phyloP scores from a whole-genome alignment of 2,888 invertebrate genomes.

The Drosophila flavopinicola region DNA sequence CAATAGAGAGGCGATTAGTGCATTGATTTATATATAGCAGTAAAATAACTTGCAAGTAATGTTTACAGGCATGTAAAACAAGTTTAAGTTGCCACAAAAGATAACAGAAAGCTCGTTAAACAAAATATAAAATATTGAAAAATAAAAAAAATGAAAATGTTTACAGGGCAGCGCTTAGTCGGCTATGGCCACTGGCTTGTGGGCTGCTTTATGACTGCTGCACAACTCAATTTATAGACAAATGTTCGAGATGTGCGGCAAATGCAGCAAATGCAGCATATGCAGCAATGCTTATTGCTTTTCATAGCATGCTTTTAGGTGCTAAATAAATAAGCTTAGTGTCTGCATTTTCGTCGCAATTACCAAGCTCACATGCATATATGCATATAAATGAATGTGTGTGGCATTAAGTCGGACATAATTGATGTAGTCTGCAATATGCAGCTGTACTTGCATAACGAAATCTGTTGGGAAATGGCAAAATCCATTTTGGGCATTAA shows the following conservation, averaged over 20 bases:
- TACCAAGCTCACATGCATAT: constrained; percentile 24
- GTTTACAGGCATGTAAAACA: too few relatives aligned
- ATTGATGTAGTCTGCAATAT: constrained; percentile 23
- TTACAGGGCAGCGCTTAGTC: neutral
- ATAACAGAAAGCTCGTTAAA: too few relatives aligned
- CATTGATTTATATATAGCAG: too few relatives aligned
- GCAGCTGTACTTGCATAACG: constrained; percentile 6
- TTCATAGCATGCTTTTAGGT: constrained; percentile 51
- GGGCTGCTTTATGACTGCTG: constrained; percentile 55
- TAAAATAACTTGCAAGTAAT: too few relatives aligned
- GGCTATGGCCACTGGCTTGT: neutral
- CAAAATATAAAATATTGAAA: too few relatives aligned
- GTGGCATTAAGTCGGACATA: constrained; percentile 23
- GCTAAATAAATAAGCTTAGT: constrained; percentile 58
- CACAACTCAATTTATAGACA: constrained; percentile 51
- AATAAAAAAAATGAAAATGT: neutral
- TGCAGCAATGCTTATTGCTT: constrained; percentile 45
- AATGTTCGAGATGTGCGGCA: constrained; percentile 25
- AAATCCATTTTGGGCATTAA: neutral
- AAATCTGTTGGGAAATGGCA: constrained; percentile 7
- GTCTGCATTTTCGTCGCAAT: constrained; percentile 54
- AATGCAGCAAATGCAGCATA: constrained; percentile 20
- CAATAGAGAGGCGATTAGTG: too few relatives aligned
- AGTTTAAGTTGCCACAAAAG: too few relatives aligned
- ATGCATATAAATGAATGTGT: constrained; percentile 12